A percentile compares a stretch with the other conserved stretches of the same genome.
Evolutionary conservation across 2,888 invertebrate species (phyloP).

Genomic region (Terebella lapidaria): DNA sequence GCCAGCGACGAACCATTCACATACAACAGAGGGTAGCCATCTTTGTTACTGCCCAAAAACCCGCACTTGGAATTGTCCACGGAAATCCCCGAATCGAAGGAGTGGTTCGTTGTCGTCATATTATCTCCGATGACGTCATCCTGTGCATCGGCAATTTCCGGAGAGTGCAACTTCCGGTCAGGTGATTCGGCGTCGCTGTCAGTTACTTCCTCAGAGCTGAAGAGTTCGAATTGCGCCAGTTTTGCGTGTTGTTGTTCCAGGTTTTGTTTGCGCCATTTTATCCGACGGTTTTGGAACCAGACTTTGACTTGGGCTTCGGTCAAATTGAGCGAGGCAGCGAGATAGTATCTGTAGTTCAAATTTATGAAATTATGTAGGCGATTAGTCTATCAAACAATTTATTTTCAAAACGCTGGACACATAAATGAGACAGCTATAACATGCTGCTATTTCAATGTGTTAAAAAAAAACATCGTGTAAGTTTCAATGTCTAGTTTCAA

Average conservation of each 20-base stretch:
- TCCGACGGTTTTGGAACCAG: conserved; percentile 60
- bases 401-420: background rate
- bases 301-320: conserved; percentile 78
- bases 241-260: conserved; percentile 48
- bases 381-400: background rate
- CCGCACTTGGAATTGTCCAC: background rate
- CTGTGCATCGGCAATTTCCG: too few species aligned
- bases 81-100: background rate
- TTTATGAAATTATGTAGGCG: too few species aligned
- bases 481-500: too few species aligned
- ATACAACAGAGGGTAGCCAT: too few species aligned
- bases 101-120: background rate
- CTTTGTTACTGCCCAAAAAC: too few species aligned
- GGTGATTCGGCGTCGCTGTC: background rate
- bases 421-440: background rate
- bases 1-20: too few species aligned
- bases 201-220: background rate
- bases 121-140: background rate
- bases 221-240: background rate
- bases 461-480: too few species aligned
- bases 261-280: conserved; percentile 94
- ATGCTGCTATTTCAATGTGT: too few species aligned
- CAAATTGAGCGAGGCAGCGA: conserved; percentile 80
- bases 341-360: conserved; percentile 57
- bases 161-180: too few species aligned